Base-by-base conservation (phyloP, 2,888 invertebrate genomes). In the Drosophila yooni region DNA sequence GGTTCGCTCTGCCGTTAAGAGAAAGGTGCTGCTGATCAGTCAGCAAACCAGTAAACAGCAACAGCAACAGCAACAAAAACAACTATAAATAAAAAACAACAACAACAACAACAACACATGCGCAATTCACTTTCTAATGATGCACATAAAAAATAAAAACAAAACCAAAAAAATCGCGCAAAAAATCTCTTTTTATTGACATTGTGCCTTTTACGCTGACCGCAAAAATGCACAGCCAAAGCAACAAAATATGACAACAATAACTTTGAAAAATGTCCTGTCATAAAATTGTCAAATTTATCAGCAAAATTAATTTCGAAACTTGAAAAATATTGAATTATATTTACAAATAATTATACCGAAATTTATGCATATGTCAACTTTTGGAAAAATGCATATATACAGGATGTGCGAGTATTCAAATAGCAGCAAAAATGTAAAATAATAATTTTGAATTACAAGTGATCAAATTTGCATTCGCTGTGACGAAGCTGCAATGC, bases 261-360 rank as follows among this genome's bases (percentile, higher is more conserved):
- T 57, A n/a, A 25, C 13, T 33, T 21, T 56, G 29, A 65, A 70
- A 80, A 70, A 61, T 81, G 64, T 89, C 75, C 87, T 87, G 87
- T 74, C 84, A 87, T 81, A 81, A 84, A 78, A 54, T 70, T 78
- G 65, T 59, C 31, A 52, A 72, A 86, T 89, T 83, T 86, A 83
- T 88, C 74, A 31, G 54, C 38, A 56, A 72, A 76, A 71, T 85
- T 60, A 59, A 76, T 38, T 63, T 76, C 63, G 38, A 72, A 75
- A 52, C 59, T 48, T 52, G 59, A 25, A 63, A 56, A 38, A 48
- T 62, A 57, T 63, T 69, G 56, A 79, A 66, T 79, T 63, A 75
- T 57, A 5, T 46, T 15, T 15, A 21, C 51, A 74, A 74, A 68
- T 74, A 74, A 48, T 38, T 60, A 69, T 51, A 25, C 48, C 36